Percentiles rank a stretch among this genome's conserved stretches.
These are phyloP conservation scores for Ophthalmolycus amberensis DNA, from an alignment of 2,113 vertebrate species.

Conservation along the genomic window DNA sequence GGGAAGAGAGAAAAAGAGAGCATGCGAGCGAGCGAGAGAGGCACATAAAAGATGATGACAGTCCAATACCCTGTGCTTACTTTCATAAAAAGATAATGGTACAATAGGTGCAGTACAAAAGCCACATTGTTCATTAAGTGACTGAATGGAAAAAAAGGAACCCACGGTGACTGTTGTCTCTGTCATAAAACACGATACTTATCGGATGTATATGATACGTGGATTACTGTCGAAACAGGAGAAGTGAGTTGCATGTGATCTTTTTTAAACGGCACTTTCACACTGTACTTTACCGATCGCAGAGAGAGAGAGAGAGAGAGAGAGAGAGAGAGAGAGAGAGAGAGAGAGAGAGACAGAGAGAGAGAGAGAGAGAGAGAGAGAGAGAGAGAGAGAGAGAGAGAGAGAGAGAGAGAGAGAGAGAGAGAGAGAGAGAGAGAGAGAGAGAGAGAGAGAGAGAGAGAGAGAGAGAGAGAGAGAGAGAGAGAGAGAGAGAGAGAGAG, in stretches of 20 bases:
- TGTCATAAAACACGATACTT: slow-evolving; percentile 64
- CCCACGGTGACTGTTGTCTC: slow-evolving; percentile 47
- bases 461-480: too few species aligned
- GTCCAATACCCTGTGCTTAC: slow-evolving; percentile 64
- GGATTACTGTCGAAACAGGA: slow-evolving; percentile 66
- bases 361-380: neutral
- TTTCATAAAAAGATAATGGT: slow-evolving; percentile 78
- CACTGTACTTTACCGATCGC: slow-evolving; percentile 58
- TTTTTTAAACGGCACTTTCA: slow-evolving; percentile 57
- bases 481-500: too few species aligned
- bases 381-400: neutral
- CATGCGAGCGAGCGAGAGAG: slow-evolving; percentile 59
- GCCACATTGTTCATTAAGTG: slow-evolving; percentile 69
- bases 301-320: neutral
- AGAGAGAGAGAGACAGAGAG: neutral
- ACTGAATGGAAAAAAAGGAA: slow-evolving; percentile 65
- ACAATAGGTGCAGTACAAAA: slow-evolving; percentile 62
- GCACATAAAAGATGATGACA: slow-evolving; percentile 70
- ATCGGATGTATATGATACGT: slow-evolving; percentile 58
- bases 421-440: too few species aligned
- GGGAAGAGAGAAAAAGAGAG: slow-evolving; percentile 24
- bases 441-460: too few species aligned
- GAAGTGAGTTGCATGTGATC: slow-evolving; percentile 52
- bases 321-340: neutral
- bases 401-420: neutral